Conservation (phyloP, 2,888 invertebrate genomes). For the Pelosia muscerda region DNA sequence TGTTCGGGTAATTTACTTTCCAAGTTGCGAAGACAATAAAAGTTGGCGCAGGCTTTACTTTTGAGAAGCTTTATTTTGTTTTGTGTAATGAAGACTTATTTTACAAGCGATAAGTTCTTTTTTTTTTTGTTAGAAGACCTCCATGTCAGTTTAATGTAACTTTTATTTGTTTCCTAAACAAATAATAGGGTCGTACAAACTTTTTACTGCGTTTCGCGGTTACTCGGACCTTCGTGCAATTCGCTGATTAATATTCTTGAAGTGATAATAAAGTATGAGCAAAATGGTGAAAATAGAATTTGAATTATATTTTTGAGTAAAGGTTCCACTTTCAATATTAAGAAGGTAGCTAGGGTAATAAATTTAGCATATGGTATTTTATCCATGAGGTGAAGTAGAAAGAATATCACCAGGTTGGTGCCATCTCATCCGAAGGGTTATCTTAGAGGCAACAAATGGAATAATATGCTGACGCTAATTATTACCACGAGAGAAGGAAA, state of each 20-base stretch:
- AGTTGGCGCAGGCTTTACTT: constrained; percentile 73
- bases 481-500: no score
- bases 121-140: constrained; percentile 36
- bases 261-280: neutral
- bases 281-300: no score
- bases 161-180: constrained; percentile 14
- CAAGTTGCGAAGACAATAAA: constrained; percentile 84
- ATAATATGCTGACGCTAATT: no score
- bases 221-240: neutral
- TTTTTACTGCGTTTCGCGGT: neutral
- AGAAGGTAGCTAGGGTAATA: no score
- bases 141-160: constrained; percentile 25
- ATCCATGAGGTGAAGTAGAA: no score
- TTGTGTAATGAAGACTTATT: constrained; percentile 74
- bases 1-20: constrained; percentile 84
- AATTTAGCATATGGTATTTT: no score
- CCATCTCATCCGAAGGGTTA: no score
- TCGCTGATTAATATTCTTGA: neutral
- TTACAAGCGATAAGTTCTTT: constrained; percentile 61
- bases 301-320: no score
- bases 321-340: no score
- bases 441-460: no score
- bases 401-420: no score
- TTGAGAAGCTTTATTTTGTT: constrained; percentile 75
- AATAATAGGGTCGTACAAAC: constrained; percentile 7